Evolutionary conservation across 2,113 vertebrate genomes (phyloP), one percentile per base, ranked within the genome.

Genomic region (Monarcha castaneiventris): DNA sequence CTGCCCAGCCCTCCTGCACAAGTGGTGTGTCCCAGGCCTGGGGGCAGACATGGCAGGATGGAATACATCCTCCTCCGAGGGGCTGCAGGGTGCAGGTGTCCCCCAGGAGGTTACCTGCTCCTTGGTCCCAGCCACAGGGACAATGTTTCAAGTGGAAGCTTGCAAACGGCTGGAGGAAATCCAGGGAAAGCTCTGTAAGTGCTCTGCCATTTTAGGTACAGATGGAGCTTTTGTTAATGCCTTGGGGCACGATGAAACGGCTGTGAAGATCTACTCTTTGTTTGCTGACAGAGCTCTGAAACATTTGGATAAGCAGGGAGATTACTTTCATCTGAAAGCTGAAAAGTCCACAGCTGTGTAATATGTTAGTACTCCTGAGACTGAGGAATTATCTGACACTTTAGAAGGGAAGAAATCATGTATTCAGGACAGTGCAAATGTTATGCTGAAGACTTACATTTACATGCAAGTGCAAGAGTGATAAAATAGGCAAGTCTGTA

Each of bases 321-420:
- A 92, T 95, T 59, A 74, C 66, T 84, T 80, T 90, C 77, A 58
- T 77, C 72, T n/a, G n/a, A n/a, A 81, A 71, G 43, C 30, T 81
- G 85, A 62, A 83, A 92, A 84, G 59, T 90, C 67, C 37, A 52
- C 37, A 14, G 33, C 32, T 81, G 7, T 80, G 48, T 62, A 71
- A 35, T 54, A 41, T 15, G 18, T 88, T 76, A 0, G 0, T 66
- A 49, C 51, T 71, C 80, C 67, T 52, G 68, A 92, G 79, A 74
- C 35, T 35, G 25, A 74, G 43, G 55, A 83, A 90, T 92, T 90
- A 35, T 33, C 58, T 66, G 49, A 55, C 37, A 21, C 37, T 83
- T 69, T 25, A 55, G 63, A 94, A 30, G 11, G 32, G 46, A 84
- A 82, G 61, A 89, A 88, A 63, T 76, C 3, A 25, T 32, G 43